Evolutionary conservation across 2,113 vertebrate species (phyloP).

Genomic region (Anguilla rostrata): DNA sequence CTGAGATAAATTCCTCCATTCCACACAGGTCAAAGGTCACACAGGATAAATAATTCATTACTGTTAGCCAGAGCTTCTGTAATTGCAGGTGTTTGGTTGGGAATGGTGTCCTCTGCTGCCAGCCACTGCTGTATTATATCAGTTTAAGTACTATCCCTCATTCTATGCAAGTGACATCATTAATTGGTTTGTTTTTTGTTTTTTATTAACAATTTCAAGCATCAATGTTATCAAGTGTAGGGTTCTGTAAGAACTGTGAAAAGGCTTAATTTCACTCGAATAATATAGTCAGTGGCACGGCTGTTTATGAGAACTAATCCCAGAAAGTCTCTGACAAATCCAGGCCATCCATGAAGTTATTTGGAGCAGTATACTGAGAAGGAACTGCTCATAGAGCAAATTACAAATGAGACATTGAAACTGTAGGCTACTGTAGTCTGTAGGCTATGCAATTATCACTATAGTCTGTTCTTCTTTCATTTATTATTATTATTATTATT

Average conservation of each 20-base stretch:
- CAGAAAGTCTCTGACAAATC: too few species aligned
- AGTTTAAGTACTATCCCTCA: not conserved
- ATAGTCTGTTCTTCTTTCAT: too few species aligned
- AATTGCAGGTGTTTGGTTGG: not conserved
- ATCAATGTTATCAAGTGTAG: not conserved
- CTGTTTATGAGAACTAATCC: not conserved
- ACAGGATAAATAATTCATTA: not conserved
- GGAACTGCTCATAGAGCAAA: too few species aligned
- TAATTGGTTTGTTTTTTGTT: not conserved
- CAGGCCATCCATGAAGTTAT: too few species aligned
- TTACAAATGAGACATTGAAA: too few species aligned
- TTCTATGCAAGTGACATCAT: not conserved
- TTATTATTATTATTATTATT: too few species aligned
- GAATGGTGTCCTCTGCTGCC: not conserved
- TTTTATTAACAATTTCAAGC: not conserved
- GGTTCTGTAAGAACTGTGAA: not conserved
- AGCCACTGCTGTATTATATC: not conserved
- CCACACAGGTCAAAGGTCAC: conserved; percentile 3
- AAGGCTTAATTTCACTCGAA: not conserved
- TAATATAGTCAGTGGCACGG: too few species aligned
- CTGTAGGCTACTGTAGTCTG: too few species aligned
- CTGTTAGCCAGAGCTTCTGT: not conserved
- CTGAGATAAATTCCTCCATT: not conserved
- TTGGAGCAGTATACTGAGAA: too few species aligned
- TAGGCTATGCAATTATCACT: too few species aligned